A percentile compares a stretch with the other conserved stretches of the same genome.
phyloP scores from a whole-genome alignment of 1,140 invertebrate genomes.

The Hesperophylax magnus region DNA sequence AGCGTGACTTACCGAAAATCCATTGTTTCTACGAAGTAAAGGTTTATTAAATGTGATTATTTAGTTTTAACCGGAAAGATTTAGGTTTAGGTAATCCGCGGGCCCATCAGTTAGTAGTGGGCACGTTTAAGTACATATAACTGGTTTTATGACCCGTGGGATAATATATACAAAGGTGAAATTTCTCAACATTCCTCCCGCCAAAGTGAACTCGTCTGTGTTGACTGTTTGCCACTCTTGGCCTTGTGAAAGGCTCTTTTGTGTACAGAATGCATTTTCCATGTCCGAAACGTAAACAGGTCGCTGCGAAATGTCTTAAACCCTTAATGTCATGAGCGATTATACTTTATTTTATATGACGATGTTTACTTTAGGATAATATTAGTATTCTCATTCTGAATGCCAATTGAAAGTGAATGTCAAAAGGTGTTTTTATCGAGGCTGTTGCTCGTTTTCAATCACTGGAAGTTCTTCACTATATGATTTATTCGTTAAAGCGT shows the following conservation, averaged over 20 bases:
- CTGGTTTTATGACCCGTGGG: slow-evolving; percentile 7
- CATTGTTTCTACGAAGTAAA: too few relatives aligned
- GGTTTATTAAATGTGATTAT: too few relatives aligned
- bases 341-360: neutral
- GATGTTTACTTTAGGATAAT: neutral
- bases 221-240: neutral
- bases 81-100: too few relatives aligned
- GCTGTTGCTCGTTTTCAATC: too few relatives aligned
- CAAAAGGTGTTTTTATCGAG: too few relatives aligned
- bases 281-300: neutral
- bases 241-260: neutral
- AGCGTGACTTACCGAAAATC: too few relatives aligned
- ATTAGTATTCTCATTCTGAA: too few relatives aligned
- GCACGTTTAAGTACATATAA: neutral
- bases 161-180: slow-evolving; percentile 15
- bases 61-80: too few relatives aligned
- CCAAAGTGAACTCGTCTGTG: neutral
- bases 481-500: too few relatives aligned
- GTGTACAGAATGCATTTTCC: neutral
- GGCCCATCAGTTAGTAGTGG: too few relatives aligned
- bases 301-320: neutral
- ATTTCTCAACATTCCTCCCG: slow-evolving; percentile 10
- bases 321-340: neutral
- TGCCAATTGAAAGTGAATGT: too few relatives aligned
- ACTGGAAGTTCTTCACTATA: too few relatives aligned